phyloP scores from a whole-genome alignment of 2,888 invertebrate species.

The Keiferia lycopersicella region DNA sequence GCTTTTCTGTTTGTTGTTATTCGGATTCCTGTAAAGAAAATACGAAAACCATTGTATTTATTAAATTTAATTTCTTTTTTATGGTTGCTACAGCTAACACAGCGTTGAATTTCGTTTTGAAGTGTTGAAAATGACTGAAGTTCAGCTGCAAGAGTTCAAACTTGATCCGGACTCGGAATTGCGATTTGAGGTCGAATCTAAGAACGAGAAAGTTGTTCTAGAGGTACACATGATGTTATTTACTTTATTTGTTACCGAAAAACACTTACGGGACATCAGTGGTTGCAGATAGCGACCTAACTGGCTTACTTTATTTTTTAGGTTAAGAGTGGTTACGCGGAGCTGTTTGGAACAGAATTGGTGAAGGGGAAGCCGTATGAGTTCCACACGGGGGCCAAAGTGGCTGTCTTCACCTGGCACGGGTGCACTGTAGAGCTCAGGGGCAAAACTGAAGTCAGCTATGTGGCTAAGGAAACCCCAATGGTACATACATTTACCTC shows the following conservation, averaged over 20 bases:
- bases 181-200: constrained; percentile 96
- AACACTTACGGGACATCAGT: neutral
- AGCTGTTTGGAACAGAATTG: constrained; percentile 98
- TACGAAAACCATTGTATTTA: too few species aligned
- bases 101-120: neutral
- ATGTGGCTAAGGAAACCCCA: constrained; percentile 97
- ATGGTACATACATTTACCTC: constrained; percentile 83
- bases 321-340: constrained; percentile 94
- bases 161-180: constrained; percentile 93
- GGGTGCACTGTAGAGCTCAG: constrained; percentile 93
- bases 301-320: constrained; percentile 56
- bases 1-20: too few species aligned
- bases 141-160: constrained; percentile 86
- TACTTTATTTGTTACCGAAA: neutral
- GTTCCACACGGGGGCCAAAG: constrained; percentile 94
- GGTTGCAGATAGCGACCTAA: neutral
- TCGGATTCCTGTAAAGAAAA: too few species aligned
- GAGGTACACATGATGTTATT: constrained; percentile 75
- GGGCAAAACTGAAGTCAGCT: constrained; percentile 96
- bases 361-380: constrained; percentile 95
- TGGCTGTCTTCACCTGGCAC: constrained; percentile 98
- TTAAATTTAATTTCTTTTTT: neutral
- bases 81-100: neutral
- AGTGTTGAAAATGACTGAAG: constrained; percentile 66
- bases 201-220: constrained; percentile 90